A percentile compares a stretch with the other conserved stretches of the same genome.
Evolutionary conservation across 2,797 vertebrate species (phyloP).

Genomic region (Sebastes trivittatus): DNA sequence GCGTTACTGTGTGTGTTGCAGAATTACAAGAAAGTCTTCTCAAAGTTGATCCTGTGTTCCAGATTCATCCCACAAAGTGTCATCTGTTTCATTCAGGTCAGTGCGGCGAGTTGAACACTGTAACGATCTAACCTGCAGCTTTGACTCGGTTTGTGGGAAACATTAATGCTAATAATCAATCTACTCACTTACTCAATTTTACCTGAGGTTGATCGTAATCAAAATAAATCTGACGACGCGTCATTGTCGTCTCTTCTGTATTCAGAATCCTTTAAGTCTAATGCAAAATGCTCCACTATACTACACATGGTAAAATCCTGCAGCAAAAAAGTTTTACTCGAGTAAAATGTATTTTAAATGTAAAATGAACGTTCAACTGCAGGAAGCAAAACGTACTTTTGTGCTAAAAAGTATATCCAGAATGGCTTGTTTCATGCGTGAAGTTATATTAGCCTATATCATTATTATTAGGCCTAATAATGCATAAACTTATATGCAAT

Average conservation of each 20-base stretch:
- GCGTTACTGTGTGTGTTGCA: background rate
- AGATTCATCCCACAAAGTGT: constrained; percentile 12
- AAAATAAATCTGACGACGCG: background rate
- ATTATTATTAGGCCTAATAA: background rate
- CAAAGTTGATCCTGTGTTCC: background rate
- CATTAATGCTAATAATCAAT: background rate
- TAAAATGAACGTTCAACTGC: background rate
- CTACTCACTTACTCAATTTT: background rate
- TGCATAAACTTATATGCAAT: background rate
- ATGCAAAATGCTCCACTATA: background rate
- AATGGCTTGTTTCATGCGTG: background rate
- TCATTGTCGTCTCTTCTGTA: background rate
- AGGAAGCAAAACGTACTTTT: background rate
- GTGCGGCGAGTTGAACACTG: constrained; percentile 3
- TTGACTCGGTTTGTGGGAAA: background rate
- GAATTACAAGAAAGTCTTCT: background rate
- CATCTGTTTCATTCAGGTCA: constrained; percentile 36
- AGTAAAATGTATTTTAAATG: background rate
- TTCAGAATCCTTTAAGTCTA: background rate
- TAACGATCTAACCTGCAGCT: background rate
- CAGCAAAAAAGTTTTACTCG: background rate
- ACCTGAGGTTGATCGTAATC: background rate
- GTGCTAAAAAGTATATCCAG: background rate
- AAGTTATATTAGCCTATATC: background rate
- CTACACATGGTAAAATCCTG: background rate